Conservation (phyloP, 1,140 invertebrate genomes). For the Hycleus phaleratus region DNA sequence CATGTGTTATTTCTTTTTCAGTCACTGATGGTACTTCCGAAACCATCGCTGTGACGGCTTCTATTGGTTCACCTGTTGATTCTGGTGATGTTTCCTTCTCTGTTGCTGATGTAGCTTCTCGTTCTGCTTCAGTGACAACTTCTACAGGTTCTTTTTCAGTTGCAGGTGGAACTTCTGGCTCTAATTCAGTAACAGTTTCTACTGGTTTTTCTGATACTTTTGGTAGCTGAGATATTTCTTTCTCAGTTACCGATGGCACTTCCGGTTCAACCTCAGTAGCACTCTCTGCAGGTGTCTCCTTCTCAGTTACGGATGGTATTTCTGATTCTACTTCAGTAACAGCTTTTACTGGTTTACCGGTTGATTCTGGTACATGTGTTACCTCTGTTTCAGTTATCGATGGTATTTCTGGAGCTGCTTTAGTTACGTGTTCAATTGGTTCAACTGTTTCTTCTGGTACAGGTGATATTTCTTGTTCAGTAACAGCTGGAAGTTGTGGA, state of each 20-base stretch:
- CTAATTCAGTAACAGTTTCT: not conserved
- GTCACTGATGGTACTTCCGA: not conserved
- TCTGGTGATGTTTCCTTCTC: too few relatives aligned
- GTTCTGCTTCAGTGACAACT: not conserved
- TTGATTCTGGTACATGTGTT: not conserved
- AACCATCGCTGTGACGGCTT: not conserved
- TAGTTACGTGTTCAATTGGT: slow-evolving; percentile 5
- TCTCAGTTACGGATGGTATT: not conserved
- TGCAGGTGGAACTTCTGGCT: too few relatives aligned
- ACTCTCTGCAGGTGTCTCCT: not conserved
- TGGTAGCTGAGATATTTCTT: too few relatives aligned
- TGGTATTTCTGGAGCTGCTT: slow-evolving; percentile 4
- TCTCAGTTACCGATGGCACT: not conserved
- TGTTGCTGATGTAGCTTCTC: too few relatives aligned
- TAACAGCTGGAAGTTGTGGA: not conserved
- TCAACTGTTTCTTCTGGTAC: not conserved
- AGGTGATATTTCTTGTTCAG: not conserved
- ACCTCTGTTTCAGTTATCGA: not conserved
- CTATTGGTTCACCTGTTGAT: not conserved
- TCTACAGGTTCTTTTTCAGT: not conserved
- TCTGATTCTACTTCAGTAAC: not conserved
- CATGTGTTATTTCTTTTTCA: not conserved
- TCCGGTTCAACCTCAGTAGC: not conserved
- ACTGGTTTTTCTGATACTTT: not conserved
- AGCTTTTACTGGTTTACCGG: not conserved